Base-by-base conservation (phyloP, 2,113 vertebrate genomes). In the Menidia beryllina region DNA sequence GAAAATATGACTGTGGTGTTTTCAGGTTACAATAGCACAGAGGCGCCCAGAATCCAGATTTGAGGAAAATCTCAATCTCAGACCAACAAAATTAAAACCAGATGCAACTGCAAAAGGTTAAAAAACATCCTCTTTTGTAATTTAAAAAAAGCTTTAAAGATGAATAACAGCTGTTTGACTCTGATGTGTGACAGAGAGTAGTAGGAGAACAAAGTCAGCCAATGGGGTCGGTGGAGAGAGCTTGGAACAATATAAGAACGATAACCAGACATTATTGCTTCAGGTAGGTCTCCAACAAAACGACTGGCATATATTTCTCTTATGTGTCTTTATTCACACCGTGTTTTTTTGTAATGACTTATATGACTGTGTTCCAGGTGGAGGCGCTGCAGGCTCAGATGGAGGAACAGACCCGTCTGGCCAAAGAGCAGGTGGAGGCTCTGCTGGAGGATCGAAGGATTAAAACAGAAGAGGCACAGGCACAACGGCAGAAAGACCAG, bases 321-420 rank as follows among this genome's bases (percentile, higher is more conserved):
- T 21, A 2, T 26, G 67, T 13, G 5, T 27, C 30, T 9, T 3
- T 21, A 23, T 41, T 23, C 10, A 38, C 14, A 52, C 7, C 12
- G 19, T 56, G 34, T 2, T 30, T 11, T 47, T 2, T 30, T 11
- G 24, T 38, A 8, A 5, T 20, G 25, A 13, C 14, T 45, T 45
- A 27, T 55, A 12, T 72, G 27, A 2, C 10, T 52, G 4, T 56
- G 5, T 68, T 84, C 27, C 83, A 99, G 98, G 96, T 99, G 79
- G 96, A 97, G 87, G 96, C 97, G 0, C 89, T 99, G 71, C 97
- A 98, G 77, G 96, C 96, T 66, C 98, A 99, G 89, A 87, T 99
- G 85, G 96, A 95, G 74, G 97, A 99, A 73, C 97, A 98, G 86
- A 94, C 95, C 14, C 93, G 82, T 3, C 81, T 98, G 52, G 92